phyloP scores from a whole-genome alignment of 1,140 invertebrate species.

The Penaeus chinensis region DNA sequence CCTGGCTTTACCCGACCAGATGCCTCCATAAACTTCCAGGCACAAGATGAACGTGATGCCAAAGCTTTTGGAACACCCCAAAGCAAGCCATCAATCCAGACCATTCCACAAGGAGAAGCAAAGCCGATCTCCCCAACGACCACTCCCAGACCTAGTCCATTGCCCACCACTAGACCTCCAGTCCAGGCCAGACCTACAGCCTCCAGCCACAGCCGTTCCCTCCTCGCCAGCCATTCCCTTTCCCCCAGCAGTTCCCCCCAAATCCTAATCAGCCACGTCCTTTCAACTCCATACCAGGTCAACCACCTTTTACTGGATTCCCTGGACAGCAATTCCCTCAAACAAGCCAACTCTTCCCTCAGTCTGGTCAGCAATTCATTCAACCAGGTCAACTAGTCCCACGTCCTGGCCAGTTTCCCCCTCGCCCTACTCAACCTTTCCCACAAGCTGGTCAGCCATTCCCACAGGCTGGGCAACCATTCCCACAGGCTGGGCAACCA shows the following conservation, averaged over 20 bases:
- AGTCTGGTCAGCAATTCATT: neutral
- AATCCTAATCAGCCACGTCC: neutral
- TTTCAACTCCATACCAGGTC: neutral
- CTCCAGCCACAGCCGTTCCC: neutral
- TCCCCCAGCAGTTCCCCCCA: neutral
- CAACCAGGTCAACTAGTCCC: neutral
- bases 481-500: neutral
- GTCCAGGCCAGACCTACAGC: constrained; percentile 7
- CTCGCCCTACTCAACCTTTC: neutral
- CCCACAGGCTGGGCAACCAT: constrained; percentile 5
- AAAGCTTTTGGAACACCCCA: neutral
- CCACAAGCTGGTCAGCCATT: constrained; percentile 20
- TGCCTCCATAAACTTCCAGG: constrained; percentile 27
- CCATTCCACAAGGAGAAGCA: constrained; percentile 6
- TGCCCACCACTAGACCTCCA: constrained; percentile 23
- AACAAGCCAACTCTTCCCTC: neutral
- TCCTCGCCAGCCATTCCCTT: constrained; percentile 1
- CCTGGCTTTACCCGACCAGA: neutral
- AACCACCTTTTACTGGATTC: neutral
- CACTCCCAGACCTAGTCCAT: constrained; percentile 36
- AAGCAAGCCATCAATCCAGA: neutral
- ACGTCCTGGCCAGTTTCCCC: neutral
- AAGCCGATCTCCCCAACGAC: constrained; percentile 18
- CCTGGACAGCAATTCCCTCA: neutral
- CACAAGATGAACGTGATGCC: neutral